Percentiles rank a stretch among this genome's conserved stretches.
phyloP scores from a whole-genome alignment of 2,797 vertebrate genomes.

The Gephyroberyx darwinii region DNA sequence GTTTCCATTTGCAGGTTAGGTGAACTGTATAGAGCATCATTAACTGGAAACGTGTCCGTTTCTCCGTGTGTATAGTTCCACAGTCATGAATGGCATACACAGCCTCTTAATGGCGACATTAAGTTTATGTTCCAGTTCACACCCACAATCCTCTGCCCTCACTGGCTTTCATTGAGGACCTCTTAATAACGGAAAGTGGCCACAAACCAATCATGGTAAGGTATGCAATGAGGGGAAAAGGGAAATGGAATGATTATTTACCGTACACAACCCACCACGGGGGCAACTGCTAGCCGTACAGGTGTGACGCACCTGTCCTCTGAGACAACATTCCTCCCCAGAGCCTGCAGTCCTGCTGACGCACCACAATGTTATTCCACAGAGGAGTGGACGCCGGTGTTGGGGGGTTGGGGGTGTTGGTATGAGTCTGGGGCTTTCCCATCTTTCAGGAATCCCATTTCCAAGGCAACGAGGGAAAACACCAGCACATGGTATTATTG shows the following conservation, averaged over 20 bases:
- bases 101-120: constrained; percentile 37
- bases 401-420: constrained; percentile 1
- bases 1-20: neutral
- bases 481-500: constrained; percentile 44
- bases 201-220: constrained; percentile 22
- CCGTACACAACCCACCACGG: constrained; percentile 15
- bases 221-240: neutral
- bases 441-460: constrained; percentile 54
- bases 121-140: constrained; percentile 53
- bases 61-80: constrained; percentile 41
- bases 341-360: constrained; percentile 59
- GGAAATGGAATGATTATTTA: constrained; percentile 49
- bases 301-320: constrained; percentile 72
- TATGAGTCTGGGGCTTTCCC: constrained; percentile 61
- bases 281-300: constrained; percentile 50
- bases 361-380: constrained; percentile 59
- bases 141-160: constrained; percentile 3
- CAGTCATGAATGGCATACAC: constrained; percentile 35
- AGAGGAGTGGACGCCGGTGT: constrained; percentile 18
- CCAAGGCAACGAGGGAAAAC: constrained; percentile 62
- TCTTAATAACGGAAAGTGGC: constrained; percentile 37
- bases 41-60: constrained; percentile 43
- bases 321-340: constrained; percentile 51
- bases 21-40: neutral
- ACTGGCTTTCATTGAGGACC: constrained; percentile 15